These are phyloP conservation scores for Coecobrya sp. DNA, from an alignment of 2,888 invertebrate genomes.

Conservation along the genomic window DNA sequence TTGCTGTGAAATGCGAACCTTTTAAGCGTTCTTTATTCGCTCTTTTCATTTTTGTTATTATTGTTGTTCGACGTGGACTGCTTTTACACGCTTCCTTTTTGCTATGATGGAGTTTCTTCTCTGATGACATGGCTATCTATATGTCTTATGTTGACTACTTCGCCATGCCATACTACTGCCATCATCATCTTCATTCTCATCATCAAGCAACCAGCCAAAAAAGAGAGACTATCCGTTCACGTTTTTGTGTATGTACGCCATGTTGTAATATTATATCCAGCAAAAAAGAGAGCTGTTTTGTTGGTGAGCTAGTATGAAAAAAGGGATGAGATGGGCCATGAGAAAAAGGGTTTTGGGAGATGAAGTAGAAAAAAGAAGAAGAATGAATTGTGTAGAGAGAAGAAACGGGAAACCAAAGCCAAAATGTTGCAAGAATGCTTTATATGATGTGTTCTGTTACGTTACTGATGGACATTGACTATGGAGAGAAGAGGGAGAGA, in stretches of 20 bases:
- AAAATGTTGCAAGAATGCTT: slow-evolving; percentile 47
- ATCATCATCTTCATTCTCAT: slow-evolving; percentile 32
- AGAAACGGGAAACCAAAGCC: slow-evolving; percentile 55
- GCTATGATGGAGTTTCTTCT: not conserved
- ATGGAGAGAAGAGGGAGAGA: not conserved
- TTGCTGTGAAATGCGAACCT: not conserved
- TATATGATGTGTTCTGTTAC: slow-evolving; percentile 14
- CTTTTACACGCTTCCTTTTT: slow-evolving; percentile 36
- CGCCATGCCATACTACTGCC: not conserved
- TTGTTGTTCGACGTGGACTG: slow-evolving; percentile 21
- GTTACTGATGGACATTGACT: not conserved
- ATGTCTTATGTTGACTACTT: not conserved
- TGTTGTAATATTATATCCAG: slow-evolving; percentile 25
- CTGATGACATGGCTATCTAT: slow-evolving; percentile 39
- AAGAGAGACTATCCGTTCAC: slow-evolving; percentile 1
- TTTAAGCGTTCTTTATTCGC: slow-evolving; percentile 40
- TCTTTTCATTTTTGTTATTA: slow-evolving; percentile 19
- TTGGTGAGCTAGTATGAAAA: slow-evolving; percentile 30
- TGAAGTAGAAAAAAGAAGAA: slow-evolving; percentile 2
- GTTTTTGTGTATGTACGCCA: not conserved
- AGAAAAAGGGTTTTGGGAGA: slow-evolving; percentile 35
- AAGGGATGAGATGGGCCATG: slow-evolving; percentile 11
- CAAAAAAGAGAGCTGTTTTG: slow-evolving; percentile 21
- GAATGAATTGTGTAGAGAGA: not conserved
- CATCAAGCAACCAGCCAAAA: slow-evolving; percentile 28